Base-by-base conservation (phyloP, 2,113 vertebrate genomes). In the Lipophrys pholis region DNA sequence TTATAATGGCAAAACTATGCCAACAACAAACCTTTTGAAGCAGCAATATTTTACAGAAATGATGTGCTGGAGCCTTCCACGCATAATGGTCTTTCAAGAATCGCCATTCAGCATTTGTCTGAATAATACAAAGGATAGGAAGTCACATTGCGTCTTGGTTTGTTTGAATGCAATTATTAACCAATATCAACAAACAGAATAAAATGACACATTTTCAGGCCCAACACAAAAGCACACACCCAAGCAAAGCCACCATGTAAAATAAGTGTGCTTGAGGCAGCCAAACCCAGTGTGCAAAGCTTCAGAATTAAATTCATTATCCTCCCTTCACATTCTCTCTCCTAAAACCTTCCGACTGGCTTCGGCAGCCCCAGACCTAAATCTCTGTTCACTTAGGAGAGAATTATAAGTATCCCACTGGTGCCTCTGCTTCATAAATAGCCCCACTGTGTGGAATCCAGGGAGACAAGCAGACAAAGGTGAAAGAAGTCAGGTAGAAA, bases 301-400 rank as follows among this genome's bases (percentile, higher is more conserved):
- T 85, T 85, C 80, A 78, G 67, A 86, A 83, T 71, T 39, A 82
- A 89, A 91, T 86, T 53, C 87, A 91, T 91, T 85, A 81, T 14
- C 74, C 59, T 69, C 58, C 62, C 75, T 76, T 63, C 9, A 66
- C 80, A 69, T 60, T 77, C 71, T 69, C 49, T 71, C 14, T 69
- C 40, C 82, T 77, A 76, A 82, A 85, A 85, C 83, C 75, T 53
- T 51, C 12, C 61, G 80, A 88, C 83, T 89, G 68, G 70, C 21
- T 30, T 30, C 9, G 5, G 71, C 62, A 66, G 81, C 70, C 73
- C 71, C 68, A 85, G 59, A 78, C 71, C 61, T 59, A 73, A 78
- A 85, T 83, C 60, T 70, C 74, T 80, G 82, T 30, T 30, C 21
- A 30, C 21, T 92, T 89, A 89, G 81, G 60, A 81, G 63, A 66